Base-by-base conservation (phyloP, 2,113 vertebrate genomes). In the Progne subis region DNA sequence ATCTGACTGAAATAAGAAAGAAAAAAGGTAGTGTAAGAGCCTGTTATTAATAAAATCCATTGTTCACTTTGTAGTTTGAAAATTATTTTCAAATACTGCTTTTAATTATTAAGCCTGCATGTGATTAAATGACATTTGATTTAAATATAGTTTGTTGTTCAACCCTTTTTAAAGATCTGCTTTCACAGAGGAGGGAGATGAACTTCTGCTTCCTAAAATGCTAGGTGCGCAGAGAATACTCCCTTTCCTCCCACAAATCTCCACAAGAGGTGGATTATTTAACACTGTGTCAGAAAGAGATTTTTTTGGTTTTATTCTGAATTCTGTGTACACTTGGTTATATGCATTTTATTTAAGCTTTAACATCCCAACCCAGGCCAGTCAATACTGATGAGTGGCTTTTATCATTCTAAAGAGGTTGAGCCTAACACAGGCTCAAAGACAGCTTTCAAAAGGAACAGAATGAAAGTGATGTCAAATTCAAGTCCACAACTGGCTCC, bases 381-480 rank as follows among this genome's bases (percentile, higher is more conserved):
- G 92, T 96, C 92, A 96, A 88, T 94, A 95, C 84, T 63, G 64
- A 94, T 82, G 49, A 18, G 64, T 77, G 69, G 60, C 95, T 98
- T 98, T 98, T 97, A 95, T 97, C 92, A 88, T 98, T 96, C 87
- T 95, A 63, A 88, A 91, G 86, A 97, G 96, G 53, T 18, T 79
- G 60, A 92, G 86, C 53, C 92, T 96, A 97, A 84, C 95, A 91
- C 81, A 70, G 96, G 86, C 94, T 97, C 95, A 96, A 96, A 98
- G 95, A 84, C 82, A 90, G 93, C 93, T 98, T 97, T 97, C 96
- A 98, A 97, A 97, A 97, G 88, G 94, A 97, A 97, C 77, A 93
- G 83, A 97, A 97, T 96, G 95, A 97, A 98, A 97, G 91, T 97
- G 85, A 96, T 96, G 96, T 97, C 97, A 98, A 97, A 97, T 95